Percentiles rank a stretch among this genome's conserved stretches.
These are phyloP conservation scores for Ancistrus triradiatus DNA, from an alignment of 2,113 vertebrate species.

Conservation along the genomic window DNA sequence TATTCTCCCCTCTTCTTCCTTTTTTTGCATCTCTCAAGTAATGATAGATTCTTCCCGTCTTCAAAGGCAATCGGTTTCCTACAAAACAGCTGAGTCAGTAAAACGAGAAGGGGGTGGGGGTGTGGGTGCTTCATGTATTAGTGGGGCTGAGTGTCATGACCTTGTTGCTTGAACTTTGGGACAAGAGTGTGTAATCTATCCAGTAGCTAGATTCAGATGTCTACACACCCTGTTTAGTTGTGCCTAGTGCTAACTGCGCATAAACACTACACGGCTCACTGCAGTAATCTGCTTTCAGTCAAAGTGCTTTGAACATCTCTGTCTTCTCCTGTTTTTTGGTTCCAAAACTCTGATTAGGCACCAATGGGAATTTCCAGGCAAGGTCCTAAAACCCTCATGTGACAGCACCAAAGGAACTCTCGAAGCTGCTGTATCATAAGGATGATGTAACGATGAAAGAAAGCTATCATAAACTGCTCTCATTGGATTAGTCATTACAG, in stretches of 20 bases:
- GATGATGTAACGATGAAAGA: not conserved
- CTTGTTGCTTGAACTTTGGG: conserved; percentile 17
- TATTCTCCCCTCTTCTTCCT: conserved; percentile 64
- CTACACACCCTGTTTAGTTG: conserved; percentile 6
- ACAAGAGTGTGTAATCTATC: conserved; percentile 1
- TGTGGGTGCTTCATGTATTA: not conserved
- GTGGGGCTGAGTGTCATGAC: conserved; percentile 1
- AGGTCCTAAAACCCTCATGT: conserved; percentile 1
- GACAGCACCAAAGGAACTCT: not conserved
- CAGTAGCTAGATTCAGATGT: conserved; percentile 4
- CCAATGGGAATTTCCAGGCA: conserved; percentile 31
- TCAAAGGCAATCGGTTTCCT: conserved; percentile 73
- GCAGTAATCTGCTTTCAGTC: conserved; percentile 11
- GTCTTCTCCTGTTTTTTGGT: not conserved
- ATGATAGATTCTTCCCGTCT: conserved; percentile 76
- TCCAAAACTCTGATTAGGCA: conserved; percentile 27
- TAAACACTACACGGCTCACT: not conserved
- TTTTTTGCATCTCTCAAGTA: conserved; percentile 63
- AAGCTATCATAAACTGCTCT: no score
- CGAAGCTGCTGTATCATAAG: conserved; percentile 2
- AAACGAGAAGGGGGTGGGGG: conserved; percentile 44
- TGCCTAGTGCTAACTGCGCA: not conserved
- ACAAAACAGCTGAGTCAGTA: conserved; percentile 75
- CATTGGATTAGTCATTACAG: no score
- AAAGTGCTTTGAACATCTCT: not conserved